Evolutionary conservation across 2,888 invertebrate species (phyloP), one percentile per base, ranked within the genome.

Genomic region (Spatulosminthurus flaviceps): DNA sequence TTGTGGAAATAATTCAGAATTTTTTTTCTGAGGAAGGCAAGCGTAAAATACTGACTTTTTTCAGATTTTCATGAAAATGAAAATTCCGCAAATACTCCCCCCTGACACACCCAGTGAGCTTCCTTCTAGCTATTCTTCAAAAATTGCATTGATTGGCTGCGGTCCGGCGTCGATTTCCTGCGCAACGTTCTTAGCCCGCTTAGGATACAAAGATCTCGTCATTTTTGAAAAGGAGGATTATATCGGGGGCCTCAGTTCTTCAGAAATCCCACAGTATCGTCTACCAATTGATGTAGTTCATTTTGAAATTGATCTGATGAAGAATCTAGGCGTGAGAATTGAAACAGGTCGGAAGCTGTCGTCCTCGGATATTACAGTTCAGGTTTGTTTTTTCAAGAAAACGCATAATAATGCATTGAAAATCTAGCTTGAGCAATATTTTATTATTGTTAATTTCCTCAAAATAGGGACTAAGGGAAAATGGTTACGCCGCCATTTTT

Each of bases 261-360:
- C 96, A 0, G 98, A 99, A 89, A 98, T 98, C 84, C 98, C 98
- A 0, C 97, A 98, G 87, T 99, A 96, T 88, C 94, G 99, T 64
- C 90, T 99, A 29, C 98, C 99, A 0, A 94, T 92, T 86, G 93
- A 94, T 82, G 96, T 95, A 0, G 96, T 99, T 0, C 92, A 95
- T 86, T 99, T 95, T 88, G 99, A 99, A 89, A 92, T 97, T 19
- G 91, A 95, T 73, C 90, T 98, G 42, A 94, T 97, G 71, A 93
- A 93, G 88, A 96, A 99, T 88, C 89, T 99, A 71, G 98, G 97
- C 5, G 97, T 99, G 0, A 93, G 94, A 87, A 93, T 97, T 87
- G 92, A 92, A 86, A 91, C 91, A 13, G 93, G 93, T 11, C 90
- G 94, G 80, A 88, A 90, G 4, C 89, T 98, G 1, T 92, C 93